These are phyloP conservation scores for Aptenodytes forsteri DNA, from an alignment of 2,113 vertebrate genomes.

Conservation along the genomic window DNA sequence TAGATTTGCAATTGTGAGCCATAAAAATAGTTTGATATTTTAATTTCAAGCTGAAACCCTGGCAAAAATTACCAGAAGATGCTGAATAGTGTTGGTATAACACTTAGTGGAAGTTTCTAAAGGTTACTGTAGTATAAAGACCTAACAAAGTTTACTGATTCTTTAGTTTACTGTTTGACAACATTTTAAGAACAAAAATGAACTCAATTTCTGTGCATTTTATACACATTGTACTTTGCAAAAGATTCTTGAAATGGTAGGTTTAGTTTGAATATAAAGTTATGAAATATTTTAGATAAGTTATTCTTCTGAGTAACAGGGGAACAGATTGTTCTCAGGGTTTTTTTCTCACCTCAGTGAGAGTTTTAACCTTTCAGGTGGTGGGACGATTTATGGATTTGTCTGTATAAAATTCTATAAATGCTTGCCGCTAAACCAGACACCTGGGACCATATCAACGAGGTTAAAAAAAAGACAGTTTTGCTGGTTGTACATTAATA, in stretches of 20 bases:
- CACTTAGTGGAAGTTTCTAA: neutral
- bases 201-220: neutral
- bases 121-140: neutral
- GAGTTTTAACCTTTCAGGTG: neutral
- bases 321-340: neutral
- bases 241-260: neutral
- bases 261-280: neutral
- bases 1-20: neutral
- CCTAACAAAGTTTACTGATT: neutral
- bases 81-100: neutral
- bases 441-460: neutral
- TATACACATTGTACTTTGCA: neutral
- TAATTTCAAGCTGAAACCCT: neutral
- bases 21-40: neutral
- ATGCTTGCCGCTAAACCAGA: neutral
- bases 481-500: neutral
- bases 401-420: neutral
- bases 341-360: neutral
- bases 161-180: neutral
- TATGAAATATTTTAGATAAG: neutral
- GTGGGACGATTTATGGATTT: neutral
- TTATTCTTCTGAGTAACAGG: neutral
- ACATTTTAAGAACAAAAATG: neutral
- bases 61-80: neutral
- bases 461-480: neutral